A percentile compares a stretch with the other conserved stretches of the same genome.
These are phyloP conservation scores for Plestiodon gilberti DNA, from an alignment of 2,113 vertebrate genomes.

Conservation along the genomic window DNA sequence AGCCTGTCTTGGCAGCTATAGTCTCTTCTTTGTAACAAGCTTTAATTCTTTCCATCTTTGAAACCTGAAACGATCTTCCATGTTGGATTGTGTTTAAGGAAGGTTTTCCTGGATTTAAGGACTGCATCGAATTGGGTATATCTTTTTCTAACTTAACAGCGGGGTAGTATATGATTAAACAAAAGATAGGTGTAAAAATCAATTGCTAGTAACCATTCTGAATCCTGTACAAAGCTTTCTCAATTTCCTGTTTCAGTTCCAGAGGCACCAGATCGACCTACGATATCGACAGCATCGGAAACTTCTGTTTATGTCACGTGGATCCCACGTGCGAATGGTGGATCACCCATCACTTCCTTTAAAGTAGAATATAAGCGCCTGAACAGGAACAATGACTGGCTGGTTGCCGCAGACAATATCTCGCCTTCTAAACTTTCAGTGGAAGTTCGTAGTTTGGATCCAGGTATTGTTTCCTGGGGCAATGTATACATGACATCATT, in stretches of 20 bases:
- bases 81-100: background rate
- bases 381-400: slow-evolving; percentile 84
- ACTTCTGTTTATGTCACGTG: slow-evolving; percentile 95
- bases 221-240: background rate
- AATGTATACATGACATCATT: background rate
- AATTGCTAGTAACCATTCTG: no score
- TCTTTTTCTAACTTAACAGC: background rate
- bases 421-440: slow-evolving; percentile 96
- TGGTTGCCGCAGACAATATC: slow-evolving; percentile 89
- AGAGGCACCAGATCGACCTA: slow-evolving; percentile 94
- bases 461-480: slow-evolving; percentile 76
- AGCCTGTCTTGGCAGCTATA: background rate
- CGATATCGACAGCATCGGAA: slow-evolving; percentile 90
- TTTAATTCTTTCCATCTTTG: background rate
- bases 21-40: background rate
- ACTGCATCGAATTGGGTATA: background rate
- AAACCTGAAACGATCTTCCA: background rate
- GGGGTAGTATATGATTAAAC: background rate
- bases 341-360: slow-evolving; percentile 95
- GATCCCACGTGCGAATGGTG: slow-evolving; percentile 96
- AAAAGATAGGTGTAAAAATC: background rate
- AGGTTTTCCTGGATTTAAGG: slow-evolving; percentile 17
- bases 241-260: slow-evolving; percentile 78
- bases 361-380: slow-evolving; percentile 91
- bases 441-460: slow-evolving; percentile 92